Evolutionary conservation across 2,797 vertebrate species (phyloP).

Genomic region (Setipinna tenuifilis): DNA sequence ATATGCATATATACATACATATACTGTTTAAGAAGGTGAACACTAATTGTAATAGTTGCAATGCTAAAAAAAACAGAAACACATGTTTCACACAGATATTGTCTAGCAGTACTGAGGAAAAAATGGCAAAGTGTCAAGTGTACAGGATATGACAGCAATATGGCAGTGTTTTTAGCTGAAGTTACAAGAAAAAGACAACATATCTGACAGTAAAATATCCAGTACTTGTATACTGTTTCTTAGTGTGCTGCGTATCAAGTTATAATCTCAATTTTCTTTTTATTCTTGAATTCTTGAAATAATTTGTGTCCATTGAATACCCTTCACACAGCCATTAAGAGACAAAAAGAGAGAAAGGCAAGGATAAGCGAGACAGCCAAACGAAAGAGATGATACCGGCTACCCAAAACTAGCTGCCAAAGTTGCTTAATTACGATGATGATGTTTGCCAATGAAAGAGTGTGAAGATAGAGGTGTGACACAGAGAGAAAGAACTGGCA

Average conservation of each 20-base stretch:
- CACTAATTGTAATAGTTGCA: conserved; percentile 56
- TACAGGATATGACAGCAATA: conserved; percentile 60
- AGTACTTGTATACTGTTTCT: conserved; percentile 35
- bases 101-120: conserved; percentile 47
- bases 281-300: conserved; percentile 30
- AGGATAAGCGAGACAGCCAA: neutral
- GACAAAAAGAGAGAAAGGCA: conserved; percentile 20
- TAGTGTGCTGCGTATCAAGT: conserved; percentile 38
- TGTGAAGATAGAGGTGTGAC: neutral
- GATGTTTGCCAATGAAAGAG: neutral
- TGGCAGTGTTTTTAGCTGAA: conserved; percentile 54
- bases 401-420: neutral
- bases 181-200: conserved; percentile 24
- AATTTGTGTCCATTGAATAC: conserved; percentile 22
- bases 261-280: conserved; percentile 31
- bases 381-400: neutral
- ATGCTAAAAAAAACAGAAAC: conserved; percentile 48
- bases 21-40: conserved; percentile 50
- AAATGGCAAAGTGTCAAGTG: conserved; percentile 47
- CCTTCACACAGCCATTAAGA: neutral
- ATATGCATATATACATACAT: conserved; percentile 50
- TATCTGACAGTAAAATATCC: conserved; percentile 37
- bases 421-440: conserved; percentile 5
- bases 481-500: neutral
- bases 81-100: conserved; percentile 54